Base-by-base conservation (phyloP, 2,113 vertebrate species). In the Oryzias curvinotus region DNA sequence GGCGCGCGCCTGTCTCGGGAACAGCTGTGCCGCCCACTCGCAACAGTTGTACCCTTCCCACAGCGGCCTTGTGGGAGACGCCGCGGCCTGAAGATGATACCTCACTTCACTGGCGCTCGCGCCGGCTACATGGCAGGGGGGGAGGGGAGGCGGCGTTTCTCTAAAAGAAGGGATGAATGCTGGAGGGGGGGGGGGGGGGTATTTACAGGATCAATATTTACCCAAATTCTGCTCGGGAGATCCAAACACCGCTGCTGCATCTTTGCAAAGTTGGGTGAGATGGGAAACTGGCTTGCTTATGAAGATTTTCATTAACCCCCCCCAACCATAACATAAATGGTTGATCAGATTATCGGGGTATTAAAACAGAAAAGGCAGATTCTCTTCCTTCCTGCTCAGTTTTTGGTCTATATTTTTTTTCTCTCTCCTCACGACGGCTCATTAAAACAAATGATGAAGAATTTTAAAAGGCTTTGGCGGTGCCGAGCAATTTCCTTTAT, bases 11-110 rank as follows among this genome's bases (percentile, higher is more conserved):
- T 91, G 93, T 95, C 94, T 94, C 90, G 23, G 91, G 95, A 95
- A 96, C 96, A 98, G 96, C 95, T 98, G 96, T 95, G 95, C 93
- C 95, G 90, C 95, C 96, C 95, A 96, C 95, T 96, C 93, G 91
- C 93, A 94, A 95, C 95, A 95, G 95, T 98, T 96, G 94, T 91
- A 96, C 85, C 87, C 94, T 93, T 91, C 94, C 94, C 92, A 85
- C 94, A 91, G 84, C 89, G 93, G 93, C 87, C 88, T n/a, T n/a
- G n/a, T n/a, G n/a, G n/a, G n/a, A n/a, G n/a, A n/a, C n/a, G n/a
- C n/a, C n/a, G n/a, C n/a, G n/a, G 91, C 83, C 54, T 88, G 91
- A 93, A 94, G 92, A 92, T 88, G 89, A 91, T 84, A 92, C 92
- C 93, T 92, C 85, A 67, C 89, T 91, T 88, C 80, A 90, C 89